Conservation (phyloP, 2,888 invertebrate species). For the Rapana venosa region DNA sequence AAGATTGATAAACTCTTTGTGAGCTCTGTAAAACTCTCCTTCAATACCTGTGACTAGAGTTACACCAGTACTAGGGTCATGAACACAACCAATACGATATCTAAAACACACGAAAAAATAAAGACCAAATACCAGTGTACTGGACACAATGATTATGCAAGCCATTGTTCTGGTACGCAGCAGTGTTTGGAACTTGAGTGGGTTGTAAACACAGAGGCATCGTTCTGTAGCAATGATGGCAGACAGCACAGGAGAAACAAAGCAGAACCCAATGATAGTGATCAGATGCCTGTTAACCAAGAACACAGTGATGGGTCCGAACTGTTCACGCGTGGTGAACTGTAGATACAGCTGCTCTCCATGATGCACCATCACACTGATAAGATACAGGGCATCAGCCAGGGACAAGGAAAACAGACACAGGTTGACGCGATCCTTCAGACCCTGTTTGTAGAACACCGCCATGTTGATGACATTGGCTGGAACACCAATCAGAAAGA, state of each 20-base stretch:
- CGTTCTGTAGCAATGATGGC: background rate
- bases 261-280: background rate
- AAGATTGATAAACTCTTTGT: background rate
- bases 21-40: background rate
- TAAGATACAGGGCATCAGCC: background rate
- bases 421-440: constrained; percentile 14
- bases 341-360: constrained; percentile 15
- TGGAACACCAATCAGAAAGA: constrained; percentile 13
- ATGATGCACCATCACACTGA: too few relatives aligned
- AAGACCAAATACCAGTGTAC: background rate
- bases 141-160: background rate
- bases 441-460: constrained; percentile 24
- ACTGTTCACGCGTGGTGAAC: background rate
- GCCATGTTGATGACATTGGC: constrained; percentile 23
- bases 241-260: background rate
- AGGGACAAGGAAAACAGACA: constrained; percentile 3
- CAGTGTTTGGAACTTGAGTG: background rate
- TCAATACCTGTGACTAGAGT: background rate
- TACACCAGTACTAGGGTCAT: background rate
- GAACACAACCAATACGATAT: background rate
- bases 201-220: background rate
- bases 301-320: background rate
- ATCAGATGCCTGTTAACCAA: background rate
- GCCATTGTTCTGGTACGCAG: background rate
- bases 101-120: background rate